Conservation (phyloP, 2,888 invertebrate species). For the Scaptomyza cyrtandrae region DNA sequence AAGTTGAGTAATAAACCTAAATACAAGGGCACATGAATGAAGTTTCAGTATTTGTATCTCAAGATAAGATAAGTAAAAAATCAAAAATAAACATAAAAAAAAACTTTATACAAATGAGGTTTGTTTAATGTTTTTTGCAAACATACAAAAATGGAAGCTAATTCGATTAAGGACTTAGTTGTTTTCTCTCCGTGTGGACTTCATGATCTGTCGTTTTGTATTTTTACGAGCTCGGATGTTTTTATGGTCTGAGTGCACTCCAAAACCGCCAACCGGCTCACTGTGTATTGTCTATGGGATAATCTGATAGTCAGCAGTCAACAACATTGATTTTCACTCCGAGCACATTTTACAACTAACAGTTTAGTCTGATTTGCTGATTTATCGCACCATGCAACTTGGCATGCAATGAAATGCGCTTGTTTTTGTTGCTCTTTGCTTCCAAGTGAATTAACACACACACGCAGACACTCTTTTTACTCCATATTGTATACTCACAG, state of each 20-base stretch:
- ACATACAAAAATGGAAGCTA: too few species aligned
- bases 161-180: too few species aligned
- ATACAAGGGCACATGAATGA: too few species aligned
- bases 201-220: background rate
- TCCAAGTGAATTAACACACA: background rate
- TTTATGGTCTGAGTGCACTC: constrained; percentile 33
- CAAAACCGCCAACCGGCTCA: background rate
- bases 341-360: constrained; percentile 5
- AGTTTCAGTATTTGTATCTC: too few species aligned
- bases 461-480: background rate
- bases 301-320: constrained; percentile 30
- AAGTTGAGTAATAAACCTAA: background rate
- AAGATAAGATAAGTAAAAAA: too few species aligned
- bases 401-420: constrained; percentile 35
- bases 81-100: too few species aligned
- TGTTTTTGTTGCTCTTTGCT: constrained; percentile 5
- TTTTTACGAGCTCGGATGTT: constrained; percentile 19
- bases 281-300: constrained; percentile 30
- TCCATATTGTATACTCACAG: constrained; percentile 87
- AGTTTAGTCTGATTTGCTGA: constrained; percentile 50
- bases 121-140: too few species aligned
- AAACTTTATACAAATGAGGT: too few species aligned
- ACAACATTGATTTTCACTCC: constrained; percentile 20
- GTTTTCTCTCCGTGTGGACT: background rate
- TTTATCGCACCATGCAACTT: constrained; percentile 43